Evolutionary conservation across 2,888 invertebrate genomes (phyloP), one percentile per base, ranked within the genome.

Genomic region (Caenorhabditis drosophilae): DNA sequence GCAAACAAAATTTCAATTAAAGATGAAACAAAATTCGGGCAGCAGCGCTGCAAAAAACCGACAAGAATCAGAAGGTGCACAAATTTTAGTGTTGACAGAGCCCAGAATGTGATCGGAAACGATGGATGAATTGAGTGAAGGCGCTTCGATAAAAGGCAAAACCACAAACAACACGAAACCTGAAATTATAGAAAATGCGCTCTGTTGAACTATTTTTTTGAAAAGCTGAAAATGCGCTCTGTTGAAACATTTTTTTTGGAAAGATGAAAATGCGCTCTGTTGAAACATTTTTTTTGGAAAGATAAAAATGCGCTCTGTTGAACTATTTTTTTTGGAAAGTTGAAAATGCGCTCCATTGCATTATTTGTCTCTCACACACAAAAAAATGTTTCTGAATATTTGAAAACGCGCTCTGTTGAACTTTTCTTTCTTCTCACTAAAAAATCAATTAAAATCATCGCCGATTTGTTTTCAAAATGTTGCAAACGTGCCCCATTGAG

Each of bases 81-180:
- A 1, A 40, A 35, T 56, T 62, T 62, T 12, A 64, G 54, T 1
- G 44, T 35, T 15, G 58, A 20, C 4, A 58, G 47, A 0, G 51
- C 40, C 15, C 47, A 9, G 35, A 64, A 58, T n/a, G 48, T 36
- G 34, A 64, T 44, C 45, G 51, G 58, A 25, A 64, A 58, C 1
- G 64, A 58, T 12, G 58, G 54, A 18, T 58, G 58, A 23, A 58
- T 51, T 11, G 58, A 45, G 53, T 64, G 58, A 31, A 54, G 64
- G 9, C 58, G 58, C 41, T 58, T 64, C 0, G 64, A 64, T 12
- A 64, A 34, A 7, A 64, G 47, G 23, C 53, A 51, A 51, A 64
- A 64, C 63, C 58, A 64, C 22, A 64, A 36, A 44, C 51, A 54
- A 35, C 63, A 58, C 42, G 52, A 52, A 46, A 56, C 52, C 62